Evolutionary conservation across 2,113 vertebrate species (phyloP).

Genomic region (human): GRCh38 chr9:89031501-89032000

Average conservation of each 20-base stretch:
- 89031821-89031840: neutral
- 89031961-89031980: neutral
- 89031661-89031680: neutral
- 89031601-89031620: neutral
- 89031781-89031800: neutral
- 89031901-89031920: neutral
- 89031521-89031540: neutral
- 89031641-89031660: neutral
- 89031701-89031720: neutral
- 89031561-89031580: no score
- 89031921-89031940: fast-evolving
- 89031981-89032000: neutral
- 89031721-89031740: neutral
- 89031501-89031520: neutral
- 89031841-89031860: neutral
- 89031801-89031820: neutral
- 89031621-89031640: neutral
- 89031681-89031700: neutral
- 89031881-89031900: neutral
- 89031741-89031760: neutral
- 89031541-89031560: neutral
- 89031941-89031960: fast-evolving
- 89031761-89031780: neutral
- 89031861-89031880: neutral
- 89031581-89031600: no score